Percentiles rank a stretch among this genome's conserved stretches.
These are phyloP conservation scores for Ophion slaviceki DNA, from an alignment of 2,888 invertebrate species.

Conservation along the genomic window DNA sequence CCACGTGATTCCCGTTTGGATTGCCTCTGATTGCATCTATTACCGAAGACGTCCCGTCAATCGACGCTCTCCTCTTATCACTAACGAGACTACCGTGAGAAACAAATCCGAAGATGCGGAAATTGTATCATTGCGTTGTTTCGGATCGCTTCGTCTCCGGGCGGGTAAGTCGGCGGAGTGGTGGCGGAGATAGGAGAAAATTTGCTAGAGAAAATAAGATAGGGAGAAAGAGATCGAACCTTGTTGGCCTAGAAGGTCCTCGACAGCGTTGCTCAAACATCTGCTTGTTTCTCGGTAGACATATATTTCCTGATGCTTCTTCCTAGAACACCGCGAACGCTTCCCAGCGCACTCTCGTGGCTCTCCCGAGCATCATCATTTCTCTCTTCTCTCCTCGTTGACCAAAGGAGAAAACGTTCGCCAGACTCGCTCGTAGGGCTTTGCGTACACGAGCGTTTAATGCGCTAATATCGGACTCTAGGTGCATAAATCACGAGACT, in stretches of 20 bases:
- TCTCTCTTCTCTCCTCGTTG: slow-evolving; percentile 48
- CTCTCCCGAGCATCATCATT: slow-evolving; percentile 47
- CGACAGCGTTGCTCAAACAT: slow-evolving; percentile 78
- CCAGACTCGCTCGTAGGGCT: slow-evolving; percentile 50
- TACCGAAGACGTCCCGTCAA: not conserved
- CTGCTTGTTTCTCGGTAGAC: slow-evolving; percentile 72
- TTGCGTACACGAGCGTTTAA: slow-evolving; percentile 30
- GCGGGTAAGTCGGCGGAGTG: not conserved
- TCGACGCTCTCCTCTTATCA: not conserved
- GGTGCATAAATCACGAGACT: slow-evolving; percentile 70
- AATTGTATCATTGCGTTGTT: slow-evolving; percentile 25
- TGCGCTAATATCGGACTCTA: slow-evolving; percentile 51
- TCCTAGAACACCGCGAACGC: slow-evolving; percentile 64
- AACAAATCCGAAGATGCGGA: not conserved
- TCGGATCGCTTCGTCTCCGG: slow-evolving; percentile 47
- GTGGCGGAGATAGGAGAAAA: not conserved
- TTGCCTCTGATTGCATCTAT: no score
- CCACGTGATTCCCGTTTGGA: no score
- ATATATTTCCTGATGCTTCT: slow-evolving; percentile 69
- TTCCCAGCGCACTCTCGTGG: slow-evolving; percentile 34
- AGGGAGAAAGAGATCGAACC: slow-evolving; percentile 66
- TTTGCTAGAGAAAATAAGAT: slow-evolving; percentile 22
- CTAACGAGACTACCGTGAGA: slow-evolving; percentile 1
- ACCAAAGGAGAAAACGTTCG: slow-evolving; percentile 65
- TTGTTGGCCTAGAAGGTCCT: slow-evolving; percentile 74